Evolutionary conservation across 2,797 vertebrate genomes (phyloP), one percentile per base, ranked within the genome.

Genomic region (Acanthurus tractus): DNA sequence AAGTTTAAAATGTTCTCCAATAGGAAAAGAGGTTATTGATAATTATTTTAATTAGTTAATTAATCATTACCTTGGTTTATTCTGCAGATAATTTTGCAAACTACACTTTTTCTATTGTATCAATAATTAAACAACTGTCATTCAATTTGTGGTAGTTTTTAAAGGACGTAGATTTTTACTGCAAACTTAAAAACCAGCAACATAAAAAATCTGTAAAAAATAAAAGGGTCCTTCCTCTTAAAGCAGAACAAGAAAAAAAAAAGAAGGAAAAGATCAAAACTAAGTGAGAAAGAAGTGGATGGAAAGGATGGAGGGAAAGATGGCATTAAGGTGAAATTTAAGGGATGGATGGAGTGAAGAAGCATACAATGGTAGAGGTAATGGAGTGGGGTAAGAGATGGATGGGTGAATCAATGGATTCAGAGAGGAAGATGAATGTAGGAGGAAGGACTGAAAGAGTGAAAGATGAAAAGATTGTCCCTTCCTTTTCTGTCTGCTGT

Each of bases 301-400:
- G 67, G 72, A 56, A 58, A 63, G 42, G 78, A 77, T 56, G 67
- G 72, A 56, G 61, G 65, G 62, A 73, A 76, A 23, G n/a, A 34
- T 42, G 38, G 70, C 63, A 88, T 85, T 86, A 81, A 59, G 82
- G 57, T 77, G 74, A 86, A 74, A 85, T 10, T 79, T 81, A 88
- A 68, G 54, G 81, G 86, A 87, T 74, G 82, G 86, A 86, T 86
- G 56, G 77, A 74, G 20, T 74, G 63, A 57, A 58, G 78, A 77
- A 62, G 72, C 69, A 62, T 66, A 85, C 72, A 85, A 84, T 74
- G 55, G 82, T 75, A 80, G 78, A 84, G 83, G 81, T 93, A 90
- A 93, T 92, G 91, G 89, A 88, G 70, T 89, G 86, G 80, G 83
- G 66, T 72, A 63, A 50, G 78, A 92, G 89, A 93, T 87, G 83